Percentiles rank a stretch among this genome's conserved stretches.
Evolutionary conservation across 2,113 vertebrate genomes (phyloP).

Genomic region (Athene cunicularia): DNA sequence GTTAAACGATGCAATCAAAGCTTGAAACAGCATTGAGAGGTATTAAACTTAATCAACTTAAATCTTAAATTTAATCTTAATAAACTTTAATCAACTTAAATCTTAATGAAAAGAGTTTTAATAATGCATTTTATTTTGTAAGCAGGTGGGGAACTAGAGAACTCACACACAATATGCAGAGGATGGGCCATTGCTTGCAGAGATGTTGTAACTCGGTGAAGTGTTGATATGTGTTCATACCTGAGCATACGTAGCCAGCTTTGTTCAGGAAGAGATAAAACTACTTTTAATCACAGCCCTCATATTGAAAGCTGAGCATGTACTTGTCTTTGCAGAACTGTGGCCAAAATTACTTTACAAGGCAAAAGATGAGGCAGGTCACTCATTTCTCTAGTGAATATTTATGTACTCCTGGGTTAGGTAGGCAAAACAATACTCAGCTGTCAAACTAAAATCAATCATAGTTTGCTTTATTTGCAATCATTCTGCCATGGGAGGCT

Average conservation of each 20-base stretch:
- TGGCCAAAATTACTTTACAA: background rate
- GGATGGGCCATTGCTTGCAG: background rate
- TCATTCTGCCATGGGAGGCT: background rate
- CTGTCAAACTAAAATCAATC: background rate
- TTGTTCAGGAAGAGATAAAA: background rate
- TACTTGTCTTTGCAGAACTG: background rate
- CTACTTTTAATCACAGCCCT: background rate
- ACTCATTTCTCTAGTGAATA: background rate
- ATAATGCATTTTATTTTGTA: background rate
- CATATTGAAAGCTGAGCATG: background rate
- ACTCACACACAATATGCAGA: background rate
- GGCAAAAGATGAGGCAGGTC: background rate
- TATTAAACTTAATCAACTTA: too few relatives aligned
- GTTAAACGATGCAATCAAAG: background rate
- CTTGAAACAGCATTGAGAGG: background rate
- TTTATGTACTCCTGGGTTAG: background rate
- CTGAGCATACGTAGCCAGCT: accelerated
- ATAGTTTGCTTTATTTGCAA: background rate
- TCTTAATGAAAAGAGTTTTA: background rate
- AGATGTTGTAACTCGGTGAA: background rate
- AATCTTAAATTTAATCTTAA: too few relatives aligned
- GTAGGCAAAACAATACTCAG: background rate
- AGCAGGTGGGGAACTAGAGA: background rate
- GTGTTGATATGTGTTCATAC: background rate
- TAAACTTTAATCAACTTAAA: too few relatives aligned